These are phyloP conservation scores for Calonectris borealis DNA, from an alignment of 2,113 vertebrate genomes.

Conservation along the genomic window DNA sequence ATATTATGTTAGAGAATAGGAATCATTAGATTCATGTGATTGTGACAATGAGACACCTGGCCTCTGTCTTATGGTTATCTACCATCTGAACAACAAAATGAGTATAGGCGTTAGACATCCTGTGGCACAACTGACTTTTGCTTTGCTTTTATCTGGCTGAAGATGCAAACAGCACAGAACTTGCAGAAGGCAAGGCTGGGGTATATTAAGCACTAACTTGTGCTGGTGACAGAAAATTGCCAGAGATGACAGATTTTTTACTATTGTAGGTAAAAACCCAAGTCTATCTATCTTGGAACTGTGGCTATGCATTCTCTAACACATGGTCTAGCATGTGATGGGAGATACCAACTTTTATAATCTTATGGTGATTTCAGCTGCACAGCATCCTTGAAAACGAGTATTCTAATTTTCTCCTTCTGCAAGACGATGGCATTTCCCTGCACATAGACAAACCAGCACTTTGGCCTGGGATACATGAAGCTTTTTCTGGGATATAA, in stretches of 20 bases:
- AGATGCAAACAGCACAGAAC: background rate
- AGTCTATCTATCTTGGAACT: background rate
- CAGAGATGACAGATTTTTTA: background rate
- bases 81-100: background rate
- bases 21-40: background rate
- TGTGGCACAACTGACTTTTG: background rate
- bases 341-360: background rate
- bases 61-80: background rate
- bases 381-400: background rate
- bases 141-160: background rate
- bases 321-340: background rate
- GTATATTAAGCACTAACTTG: background rate
- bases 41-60: background rate
- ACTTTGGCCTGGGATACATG: background rate
- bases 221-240: background rate
- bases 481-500: background rate
- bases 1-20: background rate
- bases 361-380: background rate
- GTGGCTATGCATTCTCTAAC: background rate
- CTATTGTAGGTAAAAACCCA: background rate
- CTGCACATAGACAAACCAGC: background rate
- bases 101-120: background rate
- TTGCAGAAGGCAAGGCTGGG: background rate
- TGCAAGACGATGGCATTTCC: background rate
- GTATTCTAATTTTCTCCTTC: background rate